A percentile compares a stretch with the other conserved stretches of the same genome.
phyloP scores from a whole-genome alignment of 1,140 invertebrate species.

The Panulirus ornatus region DNA sequence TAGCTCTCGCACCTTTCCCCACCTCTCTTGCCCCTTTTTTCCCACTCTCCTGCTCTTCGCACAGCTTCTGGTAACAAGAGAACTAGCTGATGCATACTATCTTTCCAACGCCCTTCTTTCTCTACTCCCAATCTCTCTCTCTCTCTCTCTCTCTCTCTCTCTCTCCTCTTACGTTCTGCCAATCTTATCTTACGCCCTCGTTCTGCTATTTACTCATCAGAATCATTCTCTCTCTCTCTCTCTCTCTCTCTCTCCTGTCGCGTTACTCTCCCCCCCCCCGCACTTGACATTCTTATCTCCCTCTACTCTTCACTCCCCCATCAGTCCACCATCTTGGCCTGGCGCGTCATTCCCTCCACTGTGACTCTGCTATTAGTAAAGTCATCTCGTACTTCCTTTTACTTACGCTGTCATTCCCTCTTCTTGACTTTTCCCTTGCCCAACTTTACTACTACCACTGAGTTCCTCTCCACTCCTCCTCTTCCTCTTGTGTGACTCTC shows the following conservation, averaged over 20 bases:
- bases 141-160: constrained; percentile 1
- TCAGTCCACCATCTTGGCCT: too few relatives aligned
- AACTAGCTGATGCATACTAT: too few relatives aligned
- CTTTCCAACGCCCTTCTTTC: not conserved
- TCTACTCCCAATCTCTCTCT: constrained; percentile 1
- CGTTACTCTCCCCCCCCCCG: not conserved
- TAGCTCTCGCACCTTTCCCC: not conserved
- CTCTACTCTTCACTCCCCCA: too few relatives aligned
- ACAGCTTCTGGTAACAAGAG: too few relatives aligned
- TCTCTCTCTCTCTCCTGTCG: not conserved
- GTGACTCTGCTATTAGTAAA: too few relatives aligned
- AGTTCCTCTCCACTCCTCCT: too few relatives aligned
- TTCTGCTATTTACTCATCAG: not conserved
- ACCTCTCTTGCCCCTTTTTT: not conserved
- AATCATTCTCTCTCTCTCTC: not conserved
- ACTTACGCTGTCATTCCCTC: too few relatives aligned
- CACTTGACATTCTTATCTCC: too few relatives aligned
- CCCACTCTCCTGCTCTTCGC: not conserved
- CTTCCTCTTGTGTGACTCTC: not conserved
- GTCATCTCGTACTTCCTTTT: too few relatives aligned
- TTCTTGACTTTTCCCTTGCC: not conserved
- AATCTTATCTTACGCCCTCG: not conserved
- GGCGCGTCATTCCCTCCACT: too few relatives aligned
- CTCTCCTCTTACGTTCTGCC: not conserved
- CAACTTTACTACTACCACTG: not conserved